Evolutionary conservation across 2,888 invertebrate species (phyloP).

Genomic region (Pyralis farinalis): DNA sequence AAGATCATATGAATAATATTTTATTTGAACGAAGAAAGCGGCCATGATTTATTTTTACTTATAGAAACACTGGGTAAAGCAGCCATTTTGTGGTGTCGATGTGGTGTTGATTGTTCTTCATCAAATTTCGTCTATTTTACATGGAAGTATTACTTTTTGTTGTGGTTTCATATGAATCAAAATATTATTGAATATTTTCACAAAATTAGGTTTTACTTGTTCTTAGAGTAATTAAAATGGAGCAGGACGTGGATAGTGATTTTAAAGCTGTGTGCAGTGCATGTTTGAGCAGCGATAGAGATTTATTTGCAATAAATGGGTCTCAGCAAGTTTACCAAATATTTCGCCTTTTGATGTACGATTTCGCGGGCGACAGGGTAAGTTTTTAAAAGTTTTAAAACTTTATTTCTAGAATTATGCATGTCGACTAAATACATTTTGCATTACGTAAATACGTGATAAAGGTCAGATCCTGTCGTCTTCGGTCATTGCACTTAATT

Average conservation of each 20-base stretch:
- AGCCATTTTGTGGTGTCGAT: constrained; percentile 79
- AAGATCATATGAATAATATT: no score
- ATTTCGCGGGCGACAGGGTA: constrained; percentile 64
- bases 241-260: constrained; percentile 60
- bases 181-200: constrained; percentile 23
- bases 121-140: constrained; percentile 76
- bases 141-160: constrained; percentile 80
- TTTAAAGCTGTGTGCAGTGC: constrained; percentile 56
- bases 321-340: constrained; percentile 49
- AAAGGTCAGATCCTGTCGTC: constrained; percentile 12
- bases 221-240: constrained; percentile 42
- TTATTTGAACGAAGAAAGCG: no score
- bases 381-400: constrained; percentile 34
- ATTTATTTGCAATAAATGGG: constrained; percentile 52
- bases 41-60: constrained; percentile 9
- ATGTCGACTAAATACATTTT: constrained; percentile 2
- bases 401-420: constrained; percentile 2
- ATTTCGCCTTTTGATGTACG: constrained; percentile 62
- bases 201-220: constrained; percentile 15
- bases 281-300: constrained; percentile 61
- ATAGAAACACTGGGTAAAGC: constrained; percentile 63
- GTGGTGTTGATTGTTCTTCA: constrained; percentile 54
- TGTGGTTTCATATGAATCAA: constrained; percentile 59
- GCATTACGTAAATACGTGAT: constrained; percentile 31
- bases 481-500: constrained; percentile 7